Evolutionary conservation across 2,888 invertebrate genomes (phyloP), one percentile per base, ranked within the genome.

Genomic region (Brachynemurus nebulosus): DNA sequence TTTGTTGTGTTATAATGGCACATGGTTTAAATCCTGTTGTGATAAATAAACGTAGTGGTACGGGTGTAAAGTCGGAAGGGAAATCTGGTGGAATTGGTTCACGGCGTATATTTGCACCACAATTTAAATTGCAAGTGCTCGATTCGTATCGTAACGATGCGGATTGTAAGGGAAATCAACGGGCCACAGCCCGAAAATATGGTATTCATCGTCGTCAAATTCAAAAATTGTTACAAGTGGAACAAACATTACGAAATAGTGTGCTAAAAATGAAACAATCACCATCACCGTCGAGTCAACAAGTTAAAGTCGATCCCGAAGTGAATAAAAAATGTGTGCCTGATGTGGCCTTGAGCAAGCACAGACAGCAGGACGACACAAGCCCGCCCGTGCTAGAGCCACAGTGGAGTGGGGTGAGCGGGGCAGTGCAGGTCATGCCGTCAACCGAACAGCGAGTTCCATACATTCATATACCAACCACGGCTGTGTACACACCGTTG

Each of bases 171-270:
- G 88, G 88, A 41, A 90, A 89, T 64, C 89, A 89, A 63, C 74
- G 89, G 42, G 89, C 89, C 3, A 90, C 89, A 14, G 89, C 89
- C 48, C 75, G 89, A 57, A 90, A 90, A 65, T 90, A 88, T 64
- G 85, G 86, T 46, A 89, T 90, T 51, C 89, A 90, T 63, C 74
- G 89, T 46, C 74, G 89, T 47, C 89, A 90, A 65, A 89, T 90
- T 54, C 89, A 90, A 66, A 89, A 90, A 71, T 90, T 89, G 89
- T 68, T 90, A 52, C 89, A 89, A 66, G 85, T 82, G 57, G 88
- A 88, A 64, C 75, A 78, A 48, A 80, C 79, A 60, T 66, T 89
- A 50, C 73, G 86, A 55, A 83, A 79, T 48, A 80, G 80, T 54
- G 79, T 86, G 49, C 69, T 68, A 42, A 72, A 73, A 56, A 60